Evolutionary conservation across 2,888 invertebrate species (phyloP).

Genomic region (Morpho deidamia): DNA sequence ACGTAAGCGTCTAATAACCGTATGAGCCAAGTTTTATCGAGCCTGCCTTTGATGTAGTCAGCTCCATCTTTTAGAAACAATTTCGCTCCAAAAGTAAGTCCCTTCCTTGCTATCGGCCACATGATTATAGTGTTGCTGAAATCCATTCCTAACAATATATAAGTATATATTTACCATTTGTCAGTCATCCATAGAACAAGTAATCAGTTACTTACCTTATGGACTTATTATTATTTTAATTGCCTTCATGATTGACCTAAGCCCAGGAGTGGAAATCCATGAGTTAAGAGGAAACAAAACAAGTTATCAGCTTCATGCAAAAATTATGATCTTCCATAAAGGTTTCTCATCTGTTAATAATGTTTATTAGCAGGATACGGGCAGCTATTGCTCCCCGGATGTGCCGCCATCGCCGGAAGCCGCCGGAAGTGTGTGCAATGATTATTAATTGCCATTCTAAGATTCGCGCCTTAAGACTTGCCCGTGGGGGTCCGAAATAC

Average conservation of each 20-base stretch:
- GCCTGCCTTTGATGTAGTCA: too few relatives aligned
- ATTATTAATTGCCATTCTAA: slow-evolving; percentile 69
- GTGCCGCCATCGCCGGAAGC: slow-evolving; percentile 50
- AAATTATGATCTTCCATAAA: slow-evolving; percentile 22
- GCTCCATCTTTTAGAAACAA: too few relatives aligned
- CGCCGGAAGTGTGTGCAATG: slow-evolving; percentile 70
- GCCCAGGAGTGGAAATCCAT: not conserved
- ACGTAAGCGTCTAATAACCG: too few relatives aligned
- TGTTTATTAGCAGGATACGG: slow-evolving; percentile 49
- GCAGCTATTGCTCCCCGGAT: slow-evolving; percentile 46
- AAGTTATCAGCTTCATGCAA: not conserved
- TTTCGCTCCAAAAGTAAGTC: too few relatives aligned
- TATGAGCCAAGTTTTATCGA: too few relatives aligned
- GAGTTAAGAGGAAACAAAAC: not conserved
- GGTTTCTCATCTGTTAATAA: slow-evolving; percentile 38
- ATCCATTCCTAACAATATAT: too few relatives aligned
- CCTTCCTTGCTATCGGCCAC: too few relatives aligned
- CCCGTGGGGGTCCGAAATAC: slow-evolving; percentile 41
- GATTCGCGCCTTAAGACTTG: slow-evolving; percentile 52
- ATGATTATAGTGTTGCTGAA: too few relatives aligned
- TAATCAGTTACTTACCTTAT: too few relatives aligned
- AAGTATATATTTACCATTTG: too few relatives aligned
- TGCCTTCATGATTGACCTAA: not conserved
- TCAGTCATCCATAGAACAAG: too few relatives aligned
- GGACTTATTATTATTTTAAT: too few relatives aligned